These are phyloP conservation scores for Brachymystax lenok DNA, from an alignment of 2,797 vertebrate species.

Conservation along the genomic window DNA sequence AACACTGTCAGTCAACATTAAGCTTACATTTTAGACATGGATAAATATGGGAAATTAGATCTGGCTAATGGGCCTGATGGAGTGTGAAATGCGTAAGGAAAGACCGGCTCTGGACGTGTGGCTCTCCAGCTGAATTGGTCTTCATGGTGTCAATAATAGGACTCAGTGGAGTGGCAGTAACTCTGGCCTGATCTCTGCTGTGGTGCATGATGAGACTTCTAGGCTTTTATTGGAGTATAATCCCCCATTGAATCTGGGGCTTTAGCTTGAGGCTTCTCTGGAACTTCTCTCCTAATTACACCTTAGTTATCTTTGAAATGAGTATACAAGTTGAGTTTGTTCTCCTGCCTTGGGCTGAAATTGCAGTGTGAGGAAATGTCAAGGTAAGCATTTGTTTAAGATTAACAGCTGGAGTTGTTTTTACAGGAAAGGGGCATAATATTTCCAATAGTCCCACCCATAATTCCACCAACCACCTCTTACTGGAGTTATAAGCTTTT, in stretches of 20 bases:
- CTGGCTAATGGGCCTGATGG: conserved; percentile 66
- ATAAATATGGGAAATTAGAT: conserved; percentile 47
- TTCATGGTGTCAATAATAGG: conserved; percentile 51
- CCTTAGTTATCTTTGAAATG: conserved; percentile 39
- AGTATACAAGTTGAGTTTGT: conserved; percentile 33
- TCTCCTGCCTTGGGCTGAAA: conserved; percentile 51
- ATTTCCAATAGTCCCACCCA: conserved; percentile 42
- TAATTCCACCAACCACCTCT: conserved; percentile 29
- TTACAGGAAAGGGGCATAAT: conserved; percentile 34
- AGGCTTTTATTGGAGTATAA: conserved; percentile 60
- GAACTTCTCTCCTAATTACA: conserved; percentile 57
- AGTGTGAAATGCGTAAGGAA: conserved; percentile 69
- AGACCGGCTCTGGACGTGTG: conserved; percentile 54
- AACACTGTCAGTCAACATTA: background rate
- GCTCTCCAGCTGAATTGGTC: conserved; percentile 56
- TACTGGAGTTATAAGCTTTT: conserved; percentile 7
- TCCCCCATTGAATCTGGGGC: conserved; percentile 39
- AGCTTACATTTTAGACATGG: background rate
- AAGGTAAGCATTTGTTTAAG: conserved; percentile 59
- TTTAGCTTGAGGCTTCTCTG: conserved; percentile 41
- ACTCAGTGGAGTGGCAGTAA: conserved; percentile 42
- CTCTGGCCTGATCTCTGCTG: conserved; percentile 42
- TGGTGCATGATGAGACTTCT: conserved; percentile 39
- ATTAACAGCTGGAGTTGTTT: conserved; percentile 57
- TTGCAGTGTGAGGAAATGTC: conserved; percentile 61